These are phyloP conservation scores for Cryptocheilus praepositus DNA, from an alignment of 2,888 invertebrate species.

Conservation along the genomic window DNA sequence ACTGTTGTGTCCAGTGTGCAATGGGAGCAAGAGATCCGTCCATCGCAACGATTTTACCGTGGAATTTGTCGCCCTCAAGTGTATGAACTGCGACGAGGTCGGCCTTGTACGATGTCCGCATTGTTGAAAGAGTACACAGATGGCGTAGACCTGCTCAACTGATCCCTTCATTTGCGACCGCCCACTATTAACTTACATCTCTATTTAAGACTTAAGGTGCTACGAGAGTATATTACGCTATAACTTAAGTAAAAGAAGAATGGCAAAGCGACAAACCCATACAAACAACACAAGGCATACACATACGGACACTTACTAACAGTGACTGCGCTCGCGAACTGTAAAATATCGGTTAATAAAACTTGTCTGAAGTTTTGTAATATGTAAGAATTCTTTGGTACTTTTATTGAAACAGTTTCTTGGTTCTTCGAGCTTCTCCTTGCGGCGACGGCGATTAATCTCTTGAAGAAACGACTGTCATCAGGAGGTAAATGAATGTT, in stretches of 20 bases:
- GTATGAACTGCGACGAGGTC: slow-evolving; percentile 97
- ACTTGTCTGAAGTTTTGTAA: slow-evolving; percentile 55
- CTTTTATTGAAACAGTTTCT: too few relatives aligned
- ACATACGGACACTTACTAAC: slow-evolving; percentile 30
- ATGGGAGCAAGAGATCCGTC: slow-evolving; percentile 96
- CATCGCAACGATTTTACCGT: slow-evolving; percentile 96
- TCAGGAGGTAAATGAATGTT: too few relatives aligned
- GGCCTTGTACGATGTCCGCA: slow-evolving; percentile 92
- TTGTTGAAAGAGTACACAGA: slow-evolving; percentile 77
- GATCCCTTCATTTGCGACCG: slow-evolving; percentile 13
- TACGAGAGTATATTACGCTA: slow-evolving; percentile 52
- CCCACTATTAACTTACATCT: slow-evolving; percentile 40
- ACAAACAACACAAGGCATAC: slow-evolving; percentile 13
- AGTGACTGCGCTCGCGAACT: slow-evolving; percentile 41
- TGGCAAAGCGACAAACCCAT: not conserved
- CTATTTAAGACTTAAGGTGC: slow-evolving; percentile 59
- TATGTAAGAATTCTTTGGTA: slow-evolving; percentile 18
- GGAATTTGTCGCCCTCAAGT: slow-evolving; percentile 94
- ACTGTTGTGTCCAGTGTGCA: slow-evolving; percentile 93
- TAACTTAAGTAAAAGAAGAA: slow-evolving; percentile 25
- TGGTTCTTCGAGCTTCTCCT: too few relatives aligned
- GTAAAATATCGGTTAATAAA: slow-evolving; percentile 59
- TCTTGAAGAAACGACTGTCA: too few relatives aligned
- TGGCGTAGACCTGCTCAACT: slow-evolving; percentile 20
- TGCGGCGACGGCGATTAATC: too few relatives aligned